These are phyloP conservation scores for Arrhopalites spinosus DNA, from an alignment of 2,888 invertebrate species.

Conservation along the genomic window DNA sequence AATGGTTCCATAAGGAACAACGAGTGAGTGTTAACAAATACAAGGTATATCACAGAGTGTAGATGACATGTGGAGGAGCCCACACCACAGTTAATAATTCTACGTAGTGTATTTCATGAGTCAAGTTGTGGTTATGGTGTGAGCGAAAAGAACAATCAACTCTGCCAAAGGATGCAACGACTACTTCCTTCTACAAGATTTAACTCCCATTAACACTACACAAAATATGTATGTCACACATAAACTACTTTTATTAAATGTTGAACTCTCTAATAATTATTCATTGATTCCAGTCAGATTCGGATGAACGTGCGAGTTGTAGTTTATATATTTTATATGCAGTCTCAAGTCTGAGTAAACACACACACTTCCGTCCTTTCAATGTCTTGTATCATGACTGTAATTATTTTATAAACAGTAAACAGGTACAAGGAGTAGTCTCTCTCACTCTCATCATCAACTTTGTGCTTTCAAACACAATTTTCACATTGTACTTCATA, in stretches of 20 bases:
- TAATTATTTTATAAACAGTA: not conserved
- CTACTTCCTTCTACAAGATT: conserved; percentile 1
- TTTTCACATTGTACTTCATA: too few species aligned
- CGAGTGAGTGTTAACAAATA: not conserved
- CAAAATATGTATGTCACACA: not conserved
- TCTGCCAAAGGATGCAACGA: not conserved
- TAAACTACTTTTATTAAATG: not conserved
- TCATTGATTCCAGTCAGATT: not conserved
- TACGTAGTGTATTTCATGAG: not conserved
- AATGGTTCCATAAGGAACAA: not conserved
- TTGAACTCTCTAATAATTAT: not conserved
- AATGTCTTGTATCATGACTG: not conserved
- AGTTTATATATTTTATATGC: not conserved
- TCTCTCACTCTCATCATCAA: too few species aligned
- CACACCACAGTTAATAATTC: too few species aligned
- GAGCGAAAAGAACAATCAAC: not conserved
- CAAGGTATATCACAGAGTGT: not conserved
- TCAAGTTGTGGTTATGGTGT: not conserved
- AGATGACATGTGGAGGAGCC: too few species aligned
- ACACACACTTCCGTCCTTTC: not conserved
- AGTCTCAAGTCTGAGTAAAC: not conserved
- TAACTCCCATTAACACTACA: not conserved
- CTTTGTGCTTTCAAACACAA: too few species aligned
- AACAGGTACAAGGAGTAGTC: too few species aligned
- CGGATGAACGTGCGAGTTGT: not conserved